Evolutionary conservation across 1,140 invertebrate species (phyloP).

Genomic region (Dendroctonus valens): DNA sequence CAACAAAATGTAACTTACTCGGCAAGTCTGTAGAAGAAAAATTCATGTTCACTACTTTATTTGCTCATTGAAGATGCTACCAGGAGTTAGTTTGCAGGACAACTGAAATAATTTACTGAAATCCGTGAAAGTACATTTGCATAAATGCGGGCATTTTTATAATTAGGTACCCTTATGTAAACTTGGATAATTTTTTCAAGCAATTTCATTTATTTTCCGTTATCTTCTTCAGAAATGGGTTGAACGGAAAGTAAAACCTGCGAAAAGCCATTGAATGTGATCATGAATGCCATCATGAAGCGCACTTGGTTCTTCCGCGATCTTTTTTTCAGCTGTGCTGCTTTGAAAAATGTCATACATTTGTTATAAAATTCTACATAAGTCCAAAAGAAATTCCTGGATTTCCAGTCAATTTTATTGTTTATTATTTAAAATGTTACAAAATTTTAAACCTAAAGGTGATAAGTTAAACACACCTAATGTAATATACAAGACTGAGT

Average conservation of each 20-base stretch:
- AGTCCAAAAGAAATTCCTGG: no score
- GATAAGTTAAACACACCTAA: no score
- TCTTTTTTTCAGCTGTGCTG: no score
- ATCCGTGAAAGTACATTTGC: slow-evolving; percentile 25
- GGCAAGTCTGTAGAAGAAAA: slow-evolving; percentile 6
- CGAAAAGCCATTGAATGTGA: no score
- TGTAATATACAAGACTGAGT: no score
- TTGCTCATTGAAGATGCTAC: slow-evolving; percentile 3
- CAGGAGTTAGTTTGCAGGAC: background rate
- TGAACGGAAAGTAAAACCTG: slow-evolving; percentile 1
- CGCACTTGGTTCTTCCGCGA: no score
- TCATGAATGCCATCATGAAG: no score
- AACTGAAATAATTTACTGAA: slow-evolving; percentile 21
- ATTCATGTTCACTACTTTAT: slow-evolving; percentile 19
- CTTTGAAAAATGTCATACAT: no score
- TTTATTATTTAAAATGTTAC: no score
- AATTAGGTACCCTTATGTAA: slow-evolving; percentile 19
- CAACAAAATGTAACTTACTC: slow-evolving; percentile 16
- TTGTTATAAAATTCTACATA: no score
- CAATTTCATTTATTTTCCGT: slow-evolving; percentile 14
- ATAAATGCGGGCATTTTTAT: slow-evolving; percentile 24
- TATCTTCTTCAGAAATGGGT: background rate
- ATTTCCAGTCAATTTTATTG: no score
- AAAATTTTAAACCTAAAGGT: no score
- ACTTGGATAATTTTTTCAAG: slow-evolving; percentile 18